A percentile compares a stretch with the other conserved stretches of the same genome.
phyloP scores from a whole-genome alignment of 1,140 invertebrate genomes.

The Popillia japonica region DNA sequence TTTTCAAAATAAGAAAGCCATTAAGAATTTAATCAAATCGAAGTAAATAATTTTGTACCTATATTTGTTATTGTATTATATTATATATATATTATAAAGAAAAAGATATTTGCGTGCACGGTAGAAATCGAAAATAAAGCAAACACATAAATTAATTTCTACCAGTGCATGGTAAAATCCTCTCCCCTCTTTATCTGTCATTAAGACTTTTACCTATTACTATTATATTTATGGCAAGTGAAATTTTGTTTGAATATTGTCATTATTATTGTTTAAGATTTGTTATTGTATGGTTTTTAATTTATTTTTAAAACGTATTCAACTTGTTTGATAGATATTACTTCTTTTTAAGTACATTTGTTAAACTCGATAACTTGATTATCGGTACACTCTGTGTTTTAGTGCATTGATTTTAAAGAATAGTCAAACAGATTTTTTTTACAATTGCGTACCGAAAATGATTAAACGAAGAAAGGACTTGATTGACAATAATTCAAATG shows the following conservation, averaged over 20 bases:
- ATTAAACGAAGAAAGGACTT: no score
- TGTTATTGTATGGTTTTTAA: slow-evolving; percentile 33
- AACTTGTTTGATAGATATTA: slow-evolving; percentile 6
- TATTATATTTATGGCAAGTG: slow-evolving; percentile 26
- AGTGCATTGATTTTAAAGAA: no score
- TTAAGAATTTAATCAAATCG: slow-evolving; percentile 48
- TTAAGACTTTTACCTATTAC: slow-evolving; percentile 17
- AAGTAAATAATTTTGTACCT: slow-evolving; percentile 51
- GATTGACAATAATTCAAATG: no score
- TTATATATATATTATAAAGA: slow-evolving; percentile 36
- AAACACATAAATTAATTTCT: slow-evolving; percentile 11
- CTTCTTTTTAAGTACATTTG: not conserved
- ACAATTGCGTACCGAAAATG: no score
- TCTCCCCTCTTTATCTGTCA: slow-evolving; percentile 17
- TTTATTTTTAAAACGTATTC: slow-evolving; percentile 1
- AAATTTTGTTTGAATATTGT: slow-evolving; percentile 37
- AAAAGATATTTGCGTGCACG: not conserved
- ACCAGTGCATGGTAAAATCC: not conserved
- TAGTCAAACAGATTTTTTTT: no score
- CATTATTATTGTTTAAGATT: slow-evolving; percentile 29
- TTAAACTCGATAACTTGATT: not conserved
- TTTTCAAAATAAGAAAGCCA: slow-evolving; percentile 45
- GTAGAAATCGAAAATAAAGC: not conserved
- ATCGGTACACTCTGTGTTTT: not conserved
- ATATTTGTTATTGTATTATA: slow-evolving; percentile 45